phyloP scores from a whole-genome alignment of 1,140 invertebrate species.

The Nephotettix cincticeps region DNA sequence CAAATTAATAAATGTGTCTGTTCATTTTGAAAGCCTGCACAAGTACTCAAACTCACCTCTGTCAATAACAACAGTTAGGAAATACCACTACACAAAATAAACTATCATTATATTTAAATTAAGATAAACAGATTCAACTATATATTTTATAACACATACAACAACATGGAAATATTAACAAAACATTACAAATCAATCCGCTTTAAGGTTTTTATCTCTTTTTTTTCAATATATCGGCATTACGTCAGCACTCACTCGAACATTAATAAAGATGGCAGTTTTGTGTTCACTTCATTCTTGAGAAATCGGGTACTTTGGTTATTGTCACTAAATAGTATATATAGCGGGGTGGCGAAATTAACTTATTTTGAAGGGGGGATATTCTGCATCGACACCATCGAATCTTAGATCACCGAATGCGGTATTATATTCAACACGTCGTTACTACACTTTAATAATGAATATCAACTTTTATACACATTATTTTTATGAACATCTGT shows the following conservation, averaged over 20 bases:
- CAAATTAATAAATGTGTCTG: constrained; percentile 28
- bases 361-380: not conserved
- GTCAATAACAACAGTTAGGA: constrained; percentile 22
- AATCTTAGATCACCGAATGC: constrained; percentile 6
- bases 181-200: constrained; percentile 23
- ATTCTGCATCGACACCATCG: not conserved
- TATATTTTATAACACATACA: constrained; percentile 28
- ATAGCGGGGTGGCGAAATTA: not conserved
- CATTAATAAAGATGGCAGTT: constrained; percentile 28
- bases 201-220: constrained; percentile 18
- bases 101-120: constrained; percentile 27
- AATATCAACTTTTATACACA: constrained; percentile 33
- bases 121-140: constrained; percentile 26
- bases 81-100: constrained; percentile 24
- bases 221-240: constrained; percentile 24
- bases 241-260: constrained; percentile 21
- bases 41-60: not conserved
- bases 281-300: constrained; percentile 24
- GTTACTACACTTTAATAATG: constrained; percentile 32
- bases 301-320: constrained; percentile 21
- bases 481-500: constrained; percentile 26
- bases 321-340: constrained; percentile 28
- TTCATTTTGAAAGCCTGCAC: constrained; percentile 25
- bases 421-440: constrained; percentile 22
- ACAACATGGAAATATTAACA: constrained; percentile 29